Base-by-base conservation (phyloP, 2,113 vertebrate genomes). In the Cololabis saira region DNA sequence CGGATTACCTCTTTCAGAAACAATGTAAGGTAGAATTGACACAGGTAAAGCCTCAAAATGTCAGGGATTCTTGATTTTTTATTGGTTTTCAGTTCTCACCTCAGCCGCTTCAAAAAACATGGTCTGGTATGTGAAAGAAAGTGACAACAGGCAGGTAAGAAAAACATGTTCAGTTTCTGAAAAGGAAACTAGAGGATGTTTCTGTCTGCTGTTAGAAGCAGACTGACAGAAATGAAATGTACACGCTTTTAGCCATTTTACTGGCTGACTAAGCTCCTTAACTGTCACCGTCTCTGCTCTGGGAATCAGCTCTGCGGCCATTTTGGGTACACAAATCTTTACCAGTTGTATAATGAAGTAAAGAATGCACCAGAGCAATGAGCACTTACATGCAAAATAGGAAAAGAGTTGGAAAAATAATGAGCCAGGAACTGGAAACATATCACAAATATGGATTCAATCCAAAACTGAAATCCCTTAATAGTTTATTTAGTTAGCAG, bases 1-100 rank as follows among this genome's bases (percentile, higher is more conserved):
- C 75, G 83, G 90, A 90, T 91, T 89, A 90, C 80, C 74, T 78
- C 67, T 69, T 74, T 70, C 59, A 75, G 78, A 86, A 84, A 88
- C 69, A 69, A 83, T 80, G 72, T 61, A 69, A 43, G 61, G 18
- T 52, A 45, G 45, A 79, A 86, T 74, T 84, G 87, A 77, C 83
- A 83, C 48, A 83, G 66, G 82, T 78, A 88, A 86, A 80, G 83
- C 83, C 77, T 72, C 68, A 57, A 84, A 89, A 88, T 87, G 87
- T 83, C 87, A 90, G 81, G 82, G 78, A 84, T 83, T 78, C 71
- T 66, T 71, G 67, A 61, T 74, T 67, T 65, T 81, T 74, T 78
- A 84, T 88, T 86, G 83, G 62, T 79, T 88, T 85, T 77, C 59
- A 74, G 78, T 65, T 83, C 74, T 37, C 33, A 9, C 6, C 6